These are phyloP conservation scores for Bufo gargarizans DNA, from an alignment of 2,113 vertebrate genomes.

Conservation along the genomic window DNA sequence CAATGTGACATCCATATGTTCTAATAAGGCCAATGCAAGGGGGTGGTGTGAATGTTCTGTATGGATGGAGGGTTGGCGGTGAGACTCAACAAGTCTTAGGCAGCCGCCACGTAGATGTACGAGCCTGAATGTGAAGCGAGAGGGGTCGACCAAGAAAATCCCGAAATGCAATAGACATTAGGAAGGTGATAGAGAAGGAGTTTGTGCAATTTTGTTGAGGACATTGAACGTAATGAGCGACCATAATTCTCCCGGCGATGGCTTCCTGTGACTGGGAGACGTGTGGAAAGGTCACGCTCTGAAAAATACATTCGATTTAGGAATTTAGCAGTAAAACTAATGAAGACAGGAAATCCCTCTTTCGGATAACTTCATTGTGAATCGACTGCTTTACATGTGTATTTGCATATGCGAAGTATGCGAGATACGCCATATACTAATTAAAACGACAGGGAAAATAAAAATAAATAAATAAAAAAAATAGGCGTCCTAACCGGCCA, in stretches of 20 bases:
- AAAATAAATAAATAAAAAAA: neutral
- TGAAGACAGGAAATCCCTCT: neutral
- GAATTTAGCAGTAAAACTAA: neutral
- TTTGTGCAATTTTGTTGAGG: neutral
- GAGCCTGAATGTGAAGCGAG: too few species aligned
- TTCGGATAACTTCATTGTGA: slow-evolving; percentile 15
- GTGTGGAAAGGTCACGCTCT: neutral
- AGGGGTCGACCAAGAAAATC: neutral
- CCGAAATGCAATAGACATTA: neutral
- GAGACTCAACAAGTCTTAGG: too few species aligned
- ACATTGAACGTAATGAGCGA: neutral
- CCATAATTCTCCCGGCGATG: neutral
- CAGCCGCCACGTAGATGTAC: too few species aligned
- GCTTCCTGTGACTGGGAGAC: neutral
- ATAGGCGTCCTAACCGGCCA: neutral
- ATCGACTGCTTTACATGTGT: neutral
- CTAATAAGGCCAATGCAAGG: too few species aligned
- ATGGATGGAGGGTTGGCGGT: too few species aligned
- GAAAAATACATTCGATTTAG: neutral
- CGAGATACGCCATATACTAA: neutral
- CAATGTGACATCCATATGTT: neutral
- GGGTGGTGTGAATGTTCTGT: too few species aligned
- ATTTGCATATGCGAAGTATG: slow-evolving; percentile 14
- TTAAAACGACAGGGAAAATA: slow-evolving; percentile 30
- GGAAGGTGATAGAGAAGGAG: neutral